These are phyloP conservation scores for Tipula confusa DNA, from an alignment of 2,888 invertebrate genomes.

Conservation along the genomic window DNA sequence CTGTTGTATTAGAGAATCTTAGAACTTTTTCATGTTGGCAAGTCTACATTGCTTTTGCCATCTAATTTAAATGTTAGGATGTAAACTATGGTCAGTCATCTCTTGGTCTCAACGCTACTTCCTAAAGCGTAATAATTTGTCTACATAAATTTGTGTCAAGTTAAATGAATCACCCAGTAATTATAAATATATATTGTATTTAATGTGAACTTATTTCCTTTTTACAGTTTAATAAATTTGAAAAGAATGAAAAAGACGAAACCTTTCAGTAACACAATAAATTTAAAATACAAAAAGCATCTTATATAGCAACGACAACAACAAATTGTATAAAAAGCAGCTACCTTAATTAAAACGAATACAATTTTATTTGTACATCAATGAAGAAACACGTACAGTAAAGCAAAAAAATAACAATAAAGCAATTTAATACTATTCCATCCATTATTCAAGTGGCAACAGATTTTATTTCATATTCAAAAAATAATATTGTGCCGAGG, in stretches of 20 bases:
- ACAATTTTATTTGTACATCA: not conserved
- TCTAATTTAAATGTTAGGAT: too few relatives aligned
- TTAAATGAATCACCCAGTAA: too few relatives aligned
- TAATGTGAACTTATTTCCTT: not conserved
- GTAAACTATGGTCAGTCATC: too few relatives aligned
- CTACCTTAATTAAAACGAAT: slow-evolving; percentile 5
- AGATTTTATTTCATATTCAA: slow-evolving; percentile 9
- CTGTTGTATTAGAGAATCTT: too few relatives aligned
- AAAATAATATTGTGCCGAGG: not conserved
- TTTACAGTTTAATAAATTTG: not conserved
- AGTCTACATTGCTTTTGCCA: too few relatives aligned
- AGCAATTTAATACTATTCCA: slow-evolving; percentile 20
- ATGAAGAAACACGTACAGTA: not conserved
- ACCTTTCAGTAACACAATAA: not conserved
- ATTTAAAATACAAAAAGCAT: not conserved
- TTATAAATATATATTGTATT: too few relatives aligned
- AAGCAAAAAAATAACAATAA: not conserved
- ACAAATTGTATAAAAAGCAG: not conserved
- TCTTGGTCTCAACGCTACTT: too few relatives aligned
- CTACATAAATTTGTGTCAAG: too few relatives aligned
- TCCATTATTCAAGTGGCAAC: not conserved
- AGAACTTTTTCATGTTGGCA: too few relatives aligned
- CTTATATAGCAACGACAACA: too few relatives aligned
- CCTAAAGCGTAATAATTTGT: too few relatives aligned
- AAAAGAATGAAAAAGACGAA: not conserved